These are phyloP conservation scores for Sphaerolaimus hirsutus DNA, from an alignment of 2,888 invertebrate genomes.

Conservation along the genomic window DNA sequence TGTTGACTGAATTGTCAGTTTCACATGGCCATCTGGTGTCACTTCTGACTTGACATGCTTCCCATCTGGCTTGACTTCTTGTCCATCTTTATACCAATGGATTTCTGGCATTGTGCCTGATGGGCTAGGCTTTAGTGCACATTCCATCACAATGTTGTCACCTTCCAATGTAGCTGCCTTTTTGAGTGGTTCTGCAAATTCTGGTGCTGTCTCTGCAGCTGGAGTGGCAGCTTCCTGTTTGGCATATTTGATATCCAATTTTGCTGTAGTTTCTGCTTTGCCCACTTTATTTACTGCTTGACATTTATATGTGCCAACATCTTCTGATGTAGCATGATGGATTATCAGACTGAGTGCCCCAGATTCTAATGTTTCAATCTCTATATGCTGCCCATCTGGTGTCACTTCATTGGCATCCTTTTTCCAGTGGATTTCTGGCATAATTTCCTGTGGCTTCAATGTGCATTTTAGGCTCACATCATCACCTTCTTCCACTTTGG, in stretches of 20 bases:
- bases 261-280: conserved; percentile 17
- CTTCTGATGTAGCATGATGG: conserved; percentile 10
- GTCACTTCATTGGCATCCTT: conserved; percentile 15
- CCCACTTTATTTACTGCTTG: conserved; percentile 47
- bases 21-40: too few species aligned
- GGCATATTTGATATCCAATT: conserved; percentile 8
- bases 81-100: too few species aligned
- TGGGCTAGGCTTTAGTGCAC: too few species aligned
- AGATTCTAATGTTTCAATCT: conserved; percentile 10
- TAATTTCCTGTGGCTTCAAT: too few species aligned
- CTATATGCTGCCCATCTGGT: conserved; percentile 10
- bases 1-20: too few species aligned
- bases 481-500: too few species aligned
- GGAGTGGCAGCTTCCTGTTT: neutral
- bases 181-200: neutral
- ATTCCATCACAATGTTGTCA: too few species aligned
- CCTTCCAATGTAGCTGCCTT: too few species aligned
- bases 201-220: neutral
- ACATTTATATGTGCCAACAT: conserved; percentile 42
- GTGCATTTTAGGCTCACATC: too few species aligned
- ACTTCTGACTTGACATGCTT: too few species aligned
- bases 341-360: conserved; percentile 23
- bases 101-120: too few species aligned
- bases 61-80: too few species aligned
- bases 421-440: conserved; percentile 17